phyloP scores from a whole-genome alignment of 2,797 vertebrate genomes.

The Pelodytes ibericus region DNA sequence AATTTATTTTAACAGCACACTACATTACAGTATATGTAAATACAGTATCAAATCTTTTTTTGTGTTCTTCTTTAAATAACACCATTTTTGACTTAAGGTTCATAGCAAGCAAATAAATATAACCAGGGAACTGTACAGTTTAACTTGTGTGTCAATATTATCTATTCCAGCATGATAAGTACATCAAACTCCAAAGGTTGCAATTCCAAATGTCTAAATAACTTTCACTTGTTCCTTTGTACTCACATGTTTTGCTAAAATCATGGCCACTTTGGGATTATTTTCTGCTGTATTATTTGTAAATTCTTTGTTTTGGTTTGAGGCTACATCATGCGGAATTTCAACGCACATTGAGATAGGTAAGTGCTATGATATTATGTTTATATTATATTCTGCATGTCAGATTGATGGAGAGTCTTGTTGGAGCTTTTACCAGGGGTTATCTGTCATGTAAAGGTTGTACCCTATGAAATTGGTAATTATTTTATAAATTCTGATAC shows the following conservation, averaged over 20 bases:
- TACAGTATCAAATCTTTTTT: no score
- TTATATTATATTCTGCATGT: neutral
- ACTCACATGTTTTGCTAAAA: neutral
- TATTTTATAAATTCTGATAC: no score
- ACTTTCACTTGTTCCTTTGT: neutral
- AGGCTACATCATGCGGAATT: slow-evolving; percentile 62
- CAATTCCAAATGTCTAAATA: neutral
- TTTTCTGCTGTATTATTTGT: slow-evolving; percentile 52
- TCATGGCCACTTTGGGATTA: slow-evolving; percentile 60
- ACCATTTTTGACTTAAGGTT: no score
- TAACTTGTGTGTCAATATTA: slow-evolving; percentile 59
- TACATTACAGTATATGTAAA: no score
- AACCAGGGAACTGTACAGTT: slow-evolving; percentile 6
- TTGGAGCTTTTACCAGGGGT: no score
- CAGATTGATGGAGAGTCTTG: no score
- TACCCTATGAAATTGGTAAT: no score
- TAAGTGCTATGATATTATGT: slow-evolving; percentile 57
- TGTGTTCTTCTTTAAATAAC: no score
- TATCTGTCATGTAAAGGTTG: no score
- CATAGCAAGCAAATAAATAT: no score
- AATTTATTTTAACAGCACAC: no score
- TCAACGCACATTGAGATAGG: slow-evolving; percentile 79
- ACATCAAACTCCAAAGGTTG: slow-evolving; percentile 42
- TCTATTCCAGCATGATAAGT: neutral
- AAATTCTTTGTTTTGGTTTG: slow-evolving; percentile 56